These are phyloP conservation scores for Hirundichthys speculiger DNA, from an alignment of 2,113 vertebrate species.

Conservation along the genomic window DNA sequence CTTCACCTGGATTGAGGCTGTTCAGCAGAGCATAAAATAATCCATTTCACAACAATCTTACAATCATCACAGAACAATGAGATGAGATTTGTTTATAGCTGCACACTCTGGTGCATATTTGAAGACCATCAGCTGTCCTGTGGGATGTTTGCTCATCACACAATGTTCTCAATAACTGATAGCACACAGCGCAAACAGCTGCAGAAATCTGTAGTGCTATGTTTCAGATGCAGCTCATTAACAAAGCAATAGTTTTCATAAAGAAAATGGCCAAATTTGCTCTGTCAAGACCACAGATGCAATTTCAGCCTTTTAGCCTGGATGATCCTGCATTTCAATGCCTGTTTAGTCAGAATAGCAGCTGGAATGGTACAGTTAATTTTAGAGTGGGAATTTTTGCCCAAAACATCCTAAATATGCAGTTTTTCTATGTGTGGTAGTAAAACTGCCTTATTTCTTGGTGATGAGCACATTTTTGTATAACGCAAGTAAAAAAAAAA, in stretches of 20 bases:
- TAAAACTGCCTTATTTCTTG: no score
- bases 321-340: neutral
- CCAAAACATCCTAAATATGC: no score
- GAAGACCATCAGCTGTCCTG: constrained; percentile 46
- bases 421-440: no score
- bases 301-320: neutral
- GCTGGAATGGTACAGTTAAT: neutral
- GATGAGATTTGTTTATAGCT: constrained; percentile 38
- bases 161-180: constrained; percentile 39
- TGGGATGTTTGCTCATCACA: constrained; percentile 53
- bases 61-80: constrained; percentile 49
- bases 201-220: constrained; percentile 10
- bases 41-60: constrained; percentile 57
- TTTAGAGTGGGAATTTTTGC: no score
- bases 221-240: constrained; percentile 1
- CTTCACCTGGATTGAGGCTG: constrained; percentile 28
- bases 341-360: no score
- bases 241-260: neutral
- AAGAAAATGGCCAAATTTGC: neutral
- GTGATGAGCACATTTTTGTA: neutral
- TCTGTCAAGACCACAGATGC: no score
- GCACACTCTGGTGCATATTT: constrained; percentile 27
- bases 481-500: no score
- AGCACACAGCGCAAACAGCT: constrained; percentile 38
- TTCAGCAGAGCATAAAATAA: constrained; percentile 58